These are phyloP conservation scores for Oryzias curvinotus DNA, from an alignment of 2,113 vertebrate genomes.

Conservation along the genomic window DNA sequence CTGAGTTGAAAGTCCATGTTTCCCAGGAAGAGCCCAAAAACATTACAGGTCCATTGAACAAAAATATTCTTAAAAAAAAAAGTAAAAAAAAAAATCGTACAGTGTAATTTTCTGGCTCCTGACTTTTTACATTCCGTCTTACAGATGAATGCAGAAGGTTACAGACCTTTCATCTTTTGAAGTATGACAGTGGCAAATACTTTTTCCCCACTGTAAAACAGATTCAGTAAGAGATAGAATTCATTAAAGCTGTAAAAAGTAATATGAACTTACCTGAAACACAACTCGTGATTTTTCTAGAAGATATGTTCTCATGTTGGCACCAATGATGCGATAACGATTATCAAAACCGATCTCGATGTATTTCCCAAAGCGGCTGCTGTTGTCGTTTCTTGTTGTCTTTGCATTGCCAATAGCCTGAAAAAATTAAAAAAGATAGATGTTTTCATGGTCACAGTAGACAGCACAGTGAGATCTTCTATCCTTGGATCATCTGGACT, in stretches of 20 bases:
- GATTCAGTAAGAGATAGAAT: no score
- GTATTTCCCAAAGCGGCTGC: conserved; percentile 98
- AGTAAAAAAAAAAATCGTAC: no score
- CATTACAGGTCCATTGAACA: no score
- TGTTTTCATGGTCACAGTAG: neutral
- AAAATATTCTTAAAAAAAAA: no score
- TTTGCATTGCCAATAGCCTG: conserved; percentile 98
- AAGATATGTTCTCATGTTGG: conserved; percentile 99
- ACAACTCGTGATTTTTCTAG: conserved; percentile 97
- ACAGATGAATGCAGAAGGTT: no score
- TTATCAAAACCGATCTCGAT: conserved; percentile 98
- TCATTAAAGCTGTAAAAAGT: neutral
- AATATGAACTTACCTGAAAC: conserved; percentile 88
- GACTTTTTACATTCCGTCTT: no score
- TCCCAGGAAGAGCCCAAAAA: no score
- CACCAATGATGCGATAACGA: conserved; percentile 91
- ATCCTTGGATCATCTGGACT: neutral
- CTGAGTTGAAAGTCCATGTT: no score
- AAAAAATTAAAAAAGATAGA: conserved; percentile 10
- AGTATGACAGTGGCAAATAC: no score
- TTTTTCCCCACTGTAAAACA: no score
- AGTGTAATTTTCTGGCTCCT: no score
- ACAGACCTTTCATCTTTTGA: no score
- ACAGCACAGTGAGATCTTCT: neutral
- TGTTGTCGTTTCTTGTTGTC: conserved; percentile 98